A percentile compares a stretch with the other conserved stretches of the same genome.
Conservation (phyloP, 2,888 invertebrate species). For the Perizoma flavofasciatum region DNA sequence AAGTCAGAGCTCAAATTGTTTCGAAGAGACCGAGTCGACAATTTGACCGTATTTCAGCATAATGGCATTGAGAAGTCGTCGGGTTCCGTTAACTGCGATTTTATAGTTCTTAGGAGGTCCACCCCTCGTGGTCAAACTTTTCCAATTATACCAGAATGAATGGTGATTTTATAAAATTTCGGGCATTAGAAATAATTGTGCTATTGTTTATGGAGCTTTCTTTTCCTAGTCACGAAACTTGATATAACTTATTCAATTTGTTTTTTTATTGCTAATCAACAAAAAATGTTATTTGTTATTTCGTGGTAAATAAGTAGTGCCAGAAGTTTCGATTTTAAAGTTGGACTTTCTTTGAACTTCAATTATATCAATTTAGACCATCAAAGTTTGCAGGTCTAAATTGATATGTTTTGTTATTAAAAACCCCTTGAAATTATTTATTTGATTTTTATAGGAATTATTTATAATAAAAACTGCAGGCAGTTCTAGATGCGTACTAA, state of each 20-base stretch:
- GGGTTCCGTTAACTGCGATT: constrained; percentile 63
- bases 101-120: constrained; percentile 65
- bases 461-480: too few species aligned
- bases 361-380: too few species aligned
- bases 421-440: too few species aligned
- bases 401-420: too few species aligned
- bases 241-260: constrained; percentile 16
- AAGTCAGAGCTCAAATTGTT: constrained; percentile 36
- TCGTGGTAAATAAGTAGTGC: too few species aligned
- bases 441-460: too few species aligned
- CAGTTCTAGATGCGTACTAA: too few species aligned
- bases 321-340: too few species aligned
- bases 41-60: constrained; percentile 63
- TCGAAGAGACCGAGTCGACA: constrained; percentile 44
- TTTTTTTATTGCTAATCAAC: constrained; percentile 15
- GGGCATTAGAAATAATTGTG: constrained; percentile 48
- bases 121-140: constrained; percentile 61
- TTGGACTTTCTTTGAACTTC: too few species aligned
- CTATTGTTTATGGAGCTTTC: constrained; percentile 42
- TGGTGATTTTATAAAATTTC: constrained; percentile 60
- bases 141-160: constrained; percentile 65
- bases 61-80: constrained; percentile 70
- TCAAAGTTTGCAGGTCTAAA: too few species aligned
- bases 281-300: not conserved
- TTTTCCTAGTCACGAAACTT: constrained; percentile 33